Base-by-base conservation (phyloP, 1,140 invertebrate genomes). In the Chironomus tepperi region DNA sequence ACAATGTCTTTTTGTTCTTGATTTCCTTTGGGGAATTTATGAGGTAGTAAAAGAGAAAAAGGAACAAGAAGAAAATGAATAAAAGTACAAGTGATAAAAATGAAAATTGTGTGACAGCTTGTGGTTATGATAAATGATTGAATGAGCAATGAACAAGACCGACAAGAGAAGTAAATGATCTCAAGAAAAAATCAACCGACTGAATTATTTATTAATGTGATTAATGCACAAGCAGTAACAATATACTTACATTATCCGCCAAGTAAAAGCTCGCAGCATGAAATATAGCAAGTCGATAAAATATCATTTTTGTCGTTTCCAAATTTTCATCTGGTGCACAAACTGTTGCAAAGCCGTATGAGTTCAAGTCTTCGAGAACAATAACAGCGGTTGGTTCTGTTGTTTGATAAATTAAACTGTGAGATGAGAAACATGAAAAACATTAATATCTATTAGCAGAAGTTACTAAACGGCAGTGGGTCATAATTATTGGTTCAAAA, bases 391-490 rank as follows among this genome's bases (percentile, higher is more conserved):
- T 57, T 15, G 47, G 47, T 15, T 57, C 10, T 1, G 12, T 57
- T 12, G 47, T 57, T 57, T 57, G 47, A 57, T 57, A 57, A 57
- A 57, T 57, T 57, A 57, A 57, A 57, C 47, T 57, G 47, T 57
- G 7, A 57, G 15, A 9, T 12, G 47, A 10, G 7, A 34, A n/a
- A 57, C 47, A 57, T 57, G 12, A 5, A 57, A 5, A n/a, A 57
- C 47, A 57, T 57, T 57, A 57, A 57, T 57, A n/a, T 57, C 47
- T 57, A 57, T 57, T 57, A 47, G 8, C 12, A 57, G 47, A 15
- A 34, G 24, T 34, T 34, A 5, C 24, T 34, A 34, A 34, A 5
- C 24, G 24, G 24, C 24, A 34, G 24, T 34, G 2, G 24, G 24
- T 34, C 24, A 34, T 2, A 34, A 34, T 34, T 34, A 34, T 34